Conservation (phyloP, 2,797 vertebrate species). For the Mus spretus region DNA sequence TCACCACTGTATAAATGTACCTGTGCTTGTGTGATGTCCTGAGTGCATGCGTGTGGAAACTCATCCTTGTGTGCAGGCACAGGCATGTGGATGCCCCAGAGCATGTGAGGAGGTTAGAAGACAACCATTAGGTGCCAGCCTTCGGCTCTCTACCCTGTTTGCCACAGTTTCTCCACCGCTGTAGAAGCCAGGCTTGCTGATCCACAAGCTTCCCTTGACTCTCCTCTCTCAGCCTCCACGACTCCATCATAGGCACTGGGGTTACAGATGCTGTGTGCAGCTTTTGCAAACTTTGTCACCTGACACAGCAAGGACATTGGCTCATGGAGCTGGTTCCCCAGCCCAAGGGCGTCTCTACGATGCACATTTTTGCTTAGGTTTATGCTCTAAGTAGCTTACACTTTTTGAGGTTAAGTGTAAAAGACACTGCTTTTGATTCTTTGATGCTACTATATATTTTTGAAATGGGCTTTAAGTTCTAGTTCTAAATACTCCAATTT, state of each 20-base stretch:
- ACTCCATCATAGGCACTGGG: background rate
- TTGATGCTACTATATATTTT: background rate
- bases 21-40: background rate
- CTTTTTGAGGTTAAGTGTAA: constrained; percentile 3
- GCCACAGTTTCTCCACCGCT: background rate
- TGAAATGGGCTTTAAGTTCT: constrained; percentile 19
- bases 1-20: background rate
- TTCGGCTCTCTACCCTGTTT: background rate
- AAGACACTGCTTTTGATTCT: constrained; percentile 19
- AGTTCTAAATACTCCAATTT: constrained; percentile 54
- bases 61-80: background rate
- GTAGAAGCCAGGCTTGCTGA: background rate
- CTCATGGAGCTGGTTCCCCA: background rate
- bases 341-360: background rate
- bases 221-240: background rate
- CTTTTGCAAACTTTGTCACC: background rate
- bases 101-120: background rate
- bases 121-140: background rate
- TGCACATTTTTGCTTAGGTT: background rate
- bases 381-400: constrained; percentile 22
- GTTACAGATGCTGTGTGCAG: background rate
- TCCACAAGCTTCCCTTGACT: no score
- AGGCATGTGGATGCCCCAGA: background rate
- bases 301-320: background rate
- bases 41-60: background rate